A percentile compares a stretch with the other conserved stretches of the same genome.
Evolutionary conservation across 2,113 vertebrate genomes (phyloP).

Genomic region (Synodontis membranacea): DNA sequence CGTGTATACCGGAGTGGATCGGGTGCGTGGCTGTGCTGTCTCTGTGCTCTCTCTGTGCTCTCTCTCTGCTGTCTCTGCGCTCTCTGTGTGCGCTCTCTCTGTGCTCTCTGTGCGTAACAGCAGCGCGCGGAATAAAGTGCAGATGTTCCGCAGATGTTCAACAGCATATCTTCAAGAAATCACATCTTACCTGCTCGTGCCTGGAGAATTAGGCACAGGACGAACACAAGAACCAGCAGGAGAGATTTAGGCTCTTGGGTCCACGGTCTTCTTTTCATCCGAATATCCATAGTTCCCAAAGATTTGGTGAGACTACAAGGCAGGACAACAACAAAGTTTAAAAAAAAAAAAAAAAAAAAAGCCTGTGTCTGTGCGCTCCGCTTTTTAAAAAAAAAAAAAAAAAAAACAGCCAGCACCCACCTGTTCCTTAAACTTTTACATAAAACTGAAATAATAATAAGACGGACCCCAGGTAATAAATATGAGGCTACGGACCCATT

Average conservation of each 20-base stretch:
- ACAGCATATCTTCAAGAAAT: not conserved
- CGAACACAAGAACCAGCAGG: slow-evolving; percentile 64
- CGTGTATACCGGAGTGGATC: not conserved
- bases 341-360: not conserved
- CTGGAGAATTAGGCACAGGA: slow-evolving; percentile 65
- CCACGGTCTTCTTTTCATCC: slow-evolving; percentile 76
- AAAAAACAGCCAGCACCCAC: not conserved
- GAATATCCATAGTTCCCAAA: slow-evolving; percentile 75
- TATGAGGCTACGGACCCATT: not conserved
- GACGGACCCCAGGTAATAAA: not conserved
- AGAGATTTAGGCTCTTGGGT: slow-evolving; percentile 66
- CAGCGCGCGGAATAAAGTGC: not conserved
- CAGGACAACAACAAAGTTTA: slow-evolving; percentile 54
- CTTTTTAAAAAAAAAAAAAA: not conserved
- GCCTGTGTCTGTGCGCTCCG: not conserved
- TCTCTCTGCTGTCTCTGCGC: not conserved
- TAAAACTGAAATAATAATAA: not conserved
- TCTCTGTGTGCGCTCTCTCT: not conserved
- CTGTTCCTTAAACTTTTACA: not conserved
- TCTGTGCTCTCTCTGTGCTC: not conserved
- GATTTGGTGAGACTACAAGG: slow-evolving; percentile 59
- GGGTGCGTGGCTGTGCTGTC: too few species aligned
- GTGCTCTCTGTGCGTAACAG: not conserved
- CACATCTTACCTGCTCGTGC: slow-evolving; percentile 71
- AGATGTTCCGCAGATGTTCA: not conserved